Percentiles rank a stretch among this genome's conserved stretches.
phyloP scores from a whole-genome alignment of 2,113 vertebrate species.

The Lagopus leucura region DNA sequence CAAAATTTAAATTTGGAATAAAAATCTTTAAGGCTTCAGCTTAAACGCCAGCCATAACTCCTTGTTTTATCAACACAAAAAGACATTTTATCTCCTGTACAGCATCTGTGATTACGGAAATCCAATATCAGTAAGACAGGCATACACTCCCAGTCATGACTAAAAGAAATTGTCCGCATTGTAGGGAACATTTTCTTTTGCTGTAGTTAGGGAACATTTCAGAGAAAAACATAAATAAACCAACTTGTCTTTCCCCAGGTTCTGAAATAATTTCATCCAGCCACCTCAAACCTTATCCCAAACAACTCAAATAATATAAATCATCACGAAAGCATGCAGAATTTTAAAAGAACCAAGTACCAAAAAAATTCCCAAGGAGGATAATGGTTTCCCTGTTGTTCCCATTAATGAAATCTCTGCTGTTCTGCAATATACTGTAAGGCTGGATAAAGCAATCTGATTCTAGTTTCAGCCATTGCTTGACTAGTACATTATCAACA shows the following conservation, averaged over 20 bases:
- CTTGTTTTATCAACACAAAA: not conserved
- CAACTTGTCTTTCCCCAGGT: not conserved
- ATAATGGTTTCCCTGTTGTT: not conserved
- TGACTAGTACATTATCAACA: not conserved
- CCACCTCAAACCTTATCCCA: not conserved
- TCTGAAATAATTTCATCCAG: not conserved
- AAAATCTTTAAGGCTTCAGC: not conserved
- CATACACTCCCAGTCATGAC: not conserved
- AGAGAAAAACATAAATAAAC: not conserved
- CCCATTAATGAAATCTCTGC: not conserved
- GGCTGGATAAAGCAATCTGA: not conserved
- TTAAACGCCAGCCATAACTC: not conserved
- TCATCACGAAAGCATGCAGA: not conserved
- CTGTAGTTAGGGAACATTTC: not conserved
- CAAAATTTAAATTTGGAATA: not conserved
- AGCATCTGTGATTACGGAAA: conserved; percentile 13
- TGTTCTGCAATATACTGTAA: not conserved
- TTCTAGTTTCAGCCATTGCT: not conserved
- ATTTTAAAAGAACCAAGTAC: not conserved
- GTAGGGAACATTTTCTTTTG: not conserved
- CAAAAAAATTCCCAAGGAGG: not conserved
- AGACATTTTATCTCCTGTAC: conserved; percentile 1
- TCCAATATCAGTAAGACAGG: not conserved
- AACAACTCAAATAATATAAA: not conserved
- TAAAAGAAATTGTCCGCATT: not conserved